These are phyloP conservation scores for Drosophila jambulina DNA, from an alignment of 1,140 invertebrate genomes.

Conservation along the genomic window DNA sequence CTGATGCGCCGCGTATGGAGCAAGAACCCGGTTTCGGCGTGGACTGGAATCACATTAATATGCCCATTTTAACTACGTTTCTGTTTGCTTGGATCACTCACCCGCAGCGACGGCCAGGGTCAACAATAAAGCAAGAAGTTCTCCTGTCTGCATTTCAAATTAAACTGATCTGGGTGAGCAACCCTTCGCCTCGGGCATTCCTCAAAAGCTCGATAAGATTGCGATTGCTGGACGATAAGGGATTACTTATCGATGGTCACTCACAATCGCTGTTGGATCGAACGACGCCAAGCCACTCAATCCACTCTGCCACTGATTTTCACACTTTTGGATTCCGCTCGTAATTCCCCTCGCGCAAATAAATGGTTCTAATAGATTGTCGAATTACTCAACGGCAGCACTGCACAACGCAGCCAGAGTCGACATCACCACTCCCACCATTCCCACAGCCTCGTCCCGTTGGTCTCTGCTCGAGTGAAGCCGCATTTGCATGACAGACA, in stretches of 20 bases:
- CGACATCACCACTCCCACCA: not conserved
- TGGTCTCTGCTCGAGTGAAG: conserved; percentile 11
- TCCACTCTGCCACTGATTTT: conserved; percentile 34
- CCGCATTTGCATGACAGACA: conserved; percentile 54
- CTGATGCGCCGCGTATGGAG: conserved; percentile 57
- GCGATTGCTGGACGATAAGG: conserved; percentile 51
- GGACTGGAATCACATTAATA: conserved; percentile 2
- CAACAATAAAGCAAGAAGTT: conserved; percentile 20
- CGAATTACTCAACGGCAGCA: conserved; percentile 54
- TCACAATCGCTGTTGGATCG: conserved; percentile 6
- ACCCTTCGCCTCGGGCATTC: conserved; percentile 27
- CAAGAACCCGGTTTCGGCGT: conserved; percentile 28
- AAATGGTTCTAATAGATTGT: conserved; percentile 49
- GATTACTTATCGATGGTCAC: conserved; percentile 36
- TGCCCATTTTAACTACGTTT: not conserved
- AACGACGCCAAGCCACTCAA: conserved; percentile 4
- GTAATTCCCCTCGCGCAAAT: conserved; percentile 41
- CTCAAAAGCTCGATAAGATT: conserved; percentile 40
- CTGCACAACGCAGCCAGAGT: conserved; percentile 41
- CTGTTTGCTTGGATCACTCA: conserved; percentile 19
- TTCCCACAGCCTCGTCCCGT: conserved; percentile 2
- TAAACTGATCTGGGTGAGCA: conserved; percentile 44
- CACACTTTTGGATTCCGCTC: conserved; percentile 25
- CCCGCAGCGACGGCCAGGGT: conserved; percentile 17
- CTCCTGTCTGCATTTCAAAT: conserved; percentile 47